Percentiles rank a stretch among this genome's conserved stretches.
These are phyloP conservation scores for Solenopsis invicta DNA, from an alignment of 1,140 invertebrate species.

Conservation along the genomic window DNA sequence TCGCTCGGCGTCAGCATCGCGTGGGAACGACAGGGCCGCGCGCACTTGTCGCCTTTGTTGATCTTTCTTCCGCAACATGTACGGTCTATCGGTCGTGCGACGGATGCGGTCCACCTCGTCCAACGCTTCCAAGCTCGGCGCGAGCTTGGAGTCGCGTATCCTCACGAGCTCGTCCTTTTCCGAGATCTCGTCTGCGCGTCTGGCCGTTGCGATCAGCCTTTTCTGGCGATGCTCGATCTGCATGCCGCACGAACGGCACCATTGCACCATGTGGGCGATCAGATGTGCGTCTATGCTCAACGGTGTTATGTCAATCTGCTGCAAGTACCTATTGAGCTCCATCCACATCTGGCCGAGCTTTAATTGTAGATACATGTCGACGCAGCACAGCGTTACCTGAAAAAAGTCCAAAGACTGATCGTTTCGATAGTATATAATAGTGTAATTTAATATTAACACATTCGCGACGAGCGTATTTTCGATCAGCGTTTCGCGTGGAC, in stretches of 20 bases:
- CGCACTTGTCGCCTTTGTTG: conserved; percentile 64
- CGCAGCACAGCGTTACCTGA: conserved; percentile 76
- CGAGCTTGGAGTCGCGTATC: conserved; percentile 75
- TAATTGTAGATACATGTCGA: conserved; percentile 76
- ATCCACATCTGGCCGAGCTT: conserved; percentile 79
- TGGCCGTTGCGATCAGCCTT: conserved; percentile 59
- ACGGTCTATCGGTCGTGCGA: conserved; percentile 72
- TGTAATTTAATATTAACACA: no score
- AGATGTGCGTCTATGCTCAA: conserved; percentile 77
- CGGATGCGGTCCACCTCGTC: conserved; percentile 73
- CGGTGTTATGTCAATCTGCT: conserved; percentile 71
- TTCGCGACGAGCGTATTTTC: no score
- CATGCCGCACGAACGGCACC: conserved; percentile 68
- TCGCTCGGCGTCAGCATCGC: not conserved
- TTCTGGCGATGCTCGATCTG: conserved; percentile 70
- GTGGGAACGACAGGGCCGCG: conserved; percentile 61
- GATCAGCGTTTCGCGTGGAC: no score
- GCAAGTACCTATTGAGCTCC: conserved; percentile 74
- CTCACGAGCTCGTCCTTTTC: conserved; percentile 71
- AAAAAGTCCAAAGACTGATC: not conserved
- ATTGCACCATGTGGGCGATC: conserved; percentile 75
- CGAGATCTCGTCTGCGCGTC: conserved; percentile 42
- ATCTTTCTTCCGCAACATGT: conserved; percentile 70
- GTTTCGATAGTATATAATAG: not conserved
- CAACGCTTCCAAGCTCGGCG: conserved; percentile 70